Evolutionary conservation across 35 echinoderm and acorn worm genomes (phyloP).

Genomic region (Apostichopus japonicus): DNA sequence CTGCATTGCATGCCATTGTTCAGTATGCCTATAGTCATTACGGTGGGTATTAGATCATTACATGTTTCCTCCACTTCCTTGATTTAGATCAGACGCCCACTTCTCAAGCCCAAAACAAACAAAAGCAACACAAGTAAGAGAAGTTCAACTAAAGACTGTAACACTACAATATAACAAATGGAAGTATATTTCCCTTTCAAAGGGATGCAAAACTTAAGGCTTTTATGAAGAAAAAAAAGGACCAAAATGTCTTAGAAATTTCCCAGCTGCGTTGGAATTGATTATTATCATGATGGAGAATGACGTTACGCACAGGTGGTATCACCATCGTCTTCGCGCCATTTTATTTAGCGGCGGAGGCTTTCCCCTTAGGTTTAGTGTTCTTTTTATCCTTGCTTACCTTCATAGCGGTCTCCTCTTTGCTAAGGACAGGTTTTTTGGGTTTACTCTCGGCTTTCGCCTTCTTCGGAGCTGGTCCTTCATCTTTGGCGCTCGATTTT

Average conservation of each 20-base stretch:
- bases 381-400: constrained; percentile 47
- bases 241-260: not conserved
- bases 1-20: too few relatives aligned
- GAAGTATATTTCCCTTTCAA: too few relatives aligned
- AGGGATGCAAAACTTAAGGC: too few relatives aligned
- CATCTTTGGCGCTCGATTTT: constrained; percentile 41
- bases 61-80: too few relatives aligned
- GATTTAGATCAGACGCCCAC: too few relatives aligned
- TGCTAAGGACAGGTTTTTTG: constrained; percentile 21
- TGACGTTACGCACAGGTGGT: not conserved
- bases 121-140: too few relatives aligned
- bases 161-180: too few relatives aligned
- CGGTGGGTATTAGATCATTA: too few relatives aligned
- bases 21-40: too few relatives aligned
- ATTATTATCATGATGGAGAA: not conserved
- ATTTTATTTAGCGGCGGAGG: not conserved
- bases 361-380: constrained; percentile 28
- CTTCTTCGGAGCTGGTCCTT: constrained; percentile 69
- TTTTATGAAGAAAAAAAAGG: too few relatives aligned
- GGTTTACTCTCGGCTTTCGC: not conserved
- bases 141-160: too few relatives aligned
- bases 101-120: too few relatives aligned
- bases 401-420: constrained; percentile 57
- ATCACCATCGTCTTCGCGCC: not conserved
- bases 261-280: constrained; percentile 1